These are phyloP conservation scores for Eristalinus sepulchralis DNA, from an alignment of 2,888 invertebrate species.

Conservation along the genomic window DNA sequence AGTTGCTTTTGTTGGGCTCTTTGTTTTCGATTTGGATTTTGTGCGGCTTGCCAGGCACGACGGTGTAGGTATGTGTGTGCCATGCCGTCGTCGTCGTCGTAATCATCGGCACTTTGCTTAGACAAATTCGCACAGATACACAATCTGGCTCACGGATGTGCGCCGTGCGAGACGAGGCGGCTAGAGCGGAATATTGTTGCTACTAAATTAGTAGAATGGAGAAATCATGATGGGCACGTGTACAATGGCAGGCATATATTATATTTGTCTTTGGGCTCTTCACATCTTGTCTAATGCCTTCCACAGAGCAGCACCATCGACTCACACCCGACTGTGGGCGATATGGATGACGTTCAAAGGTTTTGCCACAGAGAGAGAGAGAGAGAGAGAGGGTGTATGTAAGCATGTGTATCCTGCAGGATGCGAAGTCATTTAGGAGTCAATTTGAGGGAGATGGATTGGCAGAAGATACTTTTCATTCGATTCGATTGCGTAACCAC, in stretches of 20 bases:
- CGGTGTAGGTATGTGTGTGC: constrained; percentile 22
- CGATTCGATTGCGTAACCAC: neutral
- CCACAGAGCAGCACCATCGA: neutral
- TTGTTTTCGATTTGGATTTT: constrained; percentile 21
- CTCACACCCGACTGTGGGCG: neutral
- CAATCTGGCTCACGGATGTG: neutral
- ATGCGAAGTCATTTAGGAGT: neutral
- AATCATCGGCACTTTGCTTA: constrained; percentile 47
- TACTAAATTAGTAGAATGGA: constrained; percentile 48
- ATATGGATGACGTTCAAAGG: neutral
- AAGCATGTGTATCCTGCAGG: neutral
- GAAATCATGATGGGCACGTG: constrained; percentile 58
- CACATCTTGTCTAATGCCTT: neutral
- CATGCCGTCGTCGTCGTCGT: neutral
- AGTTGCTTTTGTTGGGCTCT: neutral
- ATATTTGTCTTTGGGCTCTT: constrained; percentile 2
- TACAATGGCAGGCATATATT: constrained; percentile 28
- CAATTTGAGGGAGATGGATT: neutral
- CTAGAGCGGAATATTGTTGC: neutral
- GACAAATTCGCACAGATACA: constrained; percentile 34
- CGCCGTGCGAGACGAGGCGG: neutral
- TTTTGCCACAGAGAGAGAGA: neutral
- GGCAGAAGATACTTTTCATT: neutral
- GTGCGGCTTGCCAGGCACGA: neutral
- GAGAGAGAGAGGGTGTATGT: neutral